A percentile compares a stretch with the other conserved stretches of the same genome.
phyloP scores from a whole-genome alignment of 2,113 vertebrate genomes.

The Malurus elegans region DNA sequence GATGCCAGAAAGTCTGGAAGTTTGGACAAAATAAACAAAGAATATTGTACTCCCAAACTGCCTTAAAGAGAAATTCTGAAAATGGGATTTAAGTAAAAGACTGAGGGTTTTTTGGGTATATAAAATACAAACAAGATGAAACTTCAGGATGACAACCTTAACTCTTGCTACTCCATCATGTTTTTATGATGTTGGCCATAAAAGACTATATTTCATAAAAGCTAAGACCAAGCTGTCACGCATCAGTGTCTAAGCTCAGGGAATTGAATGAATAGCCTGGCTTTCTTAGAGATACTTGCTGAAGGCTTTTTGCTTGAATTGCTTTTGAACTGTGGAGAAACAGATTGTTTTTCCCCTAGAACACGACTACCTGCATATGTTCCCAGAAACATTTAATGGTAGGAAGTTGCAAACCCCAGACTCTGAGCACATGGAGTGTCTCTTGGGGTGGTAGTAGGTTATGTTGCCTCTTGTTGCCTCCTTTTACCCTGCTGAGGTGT shows the following conservation, averaged over 20 bases:
- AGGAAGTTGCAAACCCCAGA: not conserved
- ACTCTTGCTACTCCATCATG: not conserved
- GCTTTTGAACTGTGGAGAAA: not conserved
- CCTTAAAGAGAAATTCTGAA: not conserved
- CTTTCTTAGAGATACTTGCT: not conserved
- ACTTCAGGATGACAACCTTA: not conserved
- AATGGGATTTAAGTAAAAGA: not conserved
- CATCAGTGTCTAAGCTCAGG: not conserved
- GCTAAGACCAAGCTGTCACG: not conserved
- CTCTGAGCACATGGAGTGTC: not conserved
- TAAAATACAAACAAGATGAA: not conserved
- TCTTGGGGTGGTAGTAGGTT: not conserved
- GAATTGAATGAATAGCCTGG: not conserved
- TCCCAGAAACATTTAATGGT: not conserved
- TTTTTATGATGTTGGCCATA: not conserved
- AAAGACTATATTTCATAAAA: not conserved
- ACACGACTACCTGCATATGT: not conserved
- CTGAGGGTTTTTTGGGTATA: rapidly evolving
- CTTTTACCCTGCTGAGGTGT: not conserved
- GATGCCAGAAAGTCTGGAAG: not conserved
- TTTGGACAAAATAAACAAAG: not conserved
- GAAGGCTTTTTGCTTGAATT: not conserved
- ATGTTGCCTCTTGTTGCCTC: not conserved
- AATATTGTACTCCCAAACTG: not conserved
- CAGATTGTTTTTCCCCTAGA: not conserved